Conservation (phyloP, 2,797 vertebrate genomes). For the Helicolenus hilgendorfi region DNA sequence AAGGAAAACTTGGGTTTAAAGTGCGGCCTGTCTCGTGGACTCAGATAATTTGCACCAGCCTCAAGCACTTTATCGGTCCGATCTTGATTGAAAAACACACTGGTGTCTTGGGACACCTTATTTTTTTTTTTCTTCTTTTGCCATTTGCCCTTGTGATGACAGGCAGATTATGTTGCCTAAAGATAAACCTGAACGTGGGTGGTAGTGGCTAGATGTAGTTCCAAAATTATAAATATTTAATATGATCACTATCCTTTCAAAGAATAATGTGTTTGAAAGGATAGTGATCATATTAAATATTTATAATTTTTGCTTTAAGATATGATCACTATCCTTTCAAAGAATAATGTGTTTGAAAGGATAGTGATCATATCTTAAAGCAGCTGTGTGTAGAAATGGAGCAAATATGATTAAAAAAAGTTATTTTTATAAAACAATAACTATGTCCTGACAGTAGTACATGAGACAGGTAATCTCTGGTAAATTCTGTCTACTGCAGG, state of each 20-base stretch:
- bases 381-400: no score
- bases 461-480: no score
- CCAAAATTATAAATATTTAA: no score
- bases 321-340: no score
- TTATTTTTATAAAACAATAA: no score
- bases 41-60: constrained; percentile 48
- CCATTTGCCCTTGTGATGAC: constrained; percentile 15
- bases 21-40: constrained; percentile 42
- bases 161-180: neutral
- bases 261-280: neutral
- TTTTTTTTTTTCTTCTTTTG: neutral
- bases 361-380: neutral
- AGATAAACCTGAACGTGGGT: neutral
- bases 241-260: no score
- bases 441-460: no score
- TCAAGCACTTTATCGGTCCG: constrained; percentile 36
- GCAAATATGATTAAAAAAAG: no score
- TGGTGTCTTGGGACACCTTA: neutral
- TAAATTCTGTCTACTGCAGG: no score
- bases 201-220: neutral
- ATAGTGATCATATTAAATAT: neutral
- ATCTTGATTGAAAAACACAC: constrained; percentile 34
- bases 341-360: neutral
- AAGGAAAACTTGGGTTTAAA: constrained; percentile 47
- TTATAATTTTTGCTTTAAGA: no score